phyloP scores from a whole-genome alignment of 2,888 invertebrate genomes.

The Sympetrum striolatum region DNA sequence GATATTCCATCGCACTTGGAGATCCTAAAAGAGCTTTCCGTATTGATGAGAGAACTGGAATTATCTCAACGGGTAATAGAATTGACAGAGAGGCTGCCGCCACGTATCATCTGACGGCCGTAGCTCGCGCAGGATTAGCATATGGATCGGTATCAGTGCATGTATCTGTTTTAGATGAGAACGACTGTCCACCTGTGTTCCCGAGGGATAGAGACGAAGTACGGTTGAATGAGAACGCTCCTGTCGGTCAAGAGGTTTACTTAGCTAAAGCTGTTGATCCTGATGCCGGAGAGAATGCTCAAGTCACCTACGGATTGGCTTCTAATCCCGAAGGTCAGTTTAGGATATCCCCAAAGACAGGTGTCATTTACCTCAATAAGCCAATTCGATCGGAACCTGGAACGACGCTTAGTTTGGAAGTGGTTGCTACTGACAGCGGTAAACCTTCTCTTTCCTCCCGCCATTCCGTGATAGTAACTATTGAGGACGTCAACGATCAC shows the following conservation, averaged over 20 bases:
- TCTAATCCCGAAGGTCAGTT: slow-evolving; percentile 83
- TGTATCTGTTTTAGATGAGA: slow-evolving; percentile 83
- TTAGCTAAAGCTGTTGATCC: slow-evolving; percentile 85
- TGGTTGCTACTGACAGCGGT: slow-evolving; percentile 86
- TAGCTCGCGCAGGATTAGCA: slow-evolving; percentile 77
- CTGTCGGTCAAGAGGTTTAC: slow-evolving; percentile 92
- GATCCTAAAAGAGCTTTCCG: slow-evolving; percentile 79
- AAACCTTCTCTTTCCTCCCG: slow-evolving; percentile 76
- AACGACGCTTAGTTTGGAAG: slow-evolving; percentile 74
- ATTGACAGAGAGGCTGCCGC: slow-evolving; percentile 85
- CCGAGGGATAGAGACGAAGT: slow-evolving; percentile 80
- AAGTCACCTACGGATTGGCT: slow-evolving; percentile 80
- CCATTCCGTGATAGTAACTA: slow-evolving; percentile 73
- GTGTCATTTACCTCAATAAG: slow-evolving; percentile 85
- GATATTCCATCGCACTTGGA: slow-evolving; percentile 81
- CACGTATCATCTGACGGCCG: slow-evolving; percentile 78
- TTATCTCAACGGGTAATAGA: slow-evolving; percentile 76
- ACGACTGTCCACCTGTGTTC: slow-evolving; percentile 90
- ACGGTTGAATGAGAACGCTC: slow-evolving; percentile 83
- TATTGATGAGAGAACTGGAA: slow-evolving; percentile 80
- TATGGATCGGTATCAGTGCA: slow-evolving; percentile 82
- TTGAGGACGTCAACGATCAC: slow-evolving; percentile 93
- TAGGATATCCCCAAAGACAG: slow-evolving; percentile 83
- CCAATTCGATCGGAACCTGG: slow-evolving; percentile 80
- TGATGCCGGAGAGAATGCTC: slow-evolving; percentile 88